Evolutionary conservation across 2,113 vertebrate genomes (phyloP).

Genomic region (Pungitius pungitius): DNA sequence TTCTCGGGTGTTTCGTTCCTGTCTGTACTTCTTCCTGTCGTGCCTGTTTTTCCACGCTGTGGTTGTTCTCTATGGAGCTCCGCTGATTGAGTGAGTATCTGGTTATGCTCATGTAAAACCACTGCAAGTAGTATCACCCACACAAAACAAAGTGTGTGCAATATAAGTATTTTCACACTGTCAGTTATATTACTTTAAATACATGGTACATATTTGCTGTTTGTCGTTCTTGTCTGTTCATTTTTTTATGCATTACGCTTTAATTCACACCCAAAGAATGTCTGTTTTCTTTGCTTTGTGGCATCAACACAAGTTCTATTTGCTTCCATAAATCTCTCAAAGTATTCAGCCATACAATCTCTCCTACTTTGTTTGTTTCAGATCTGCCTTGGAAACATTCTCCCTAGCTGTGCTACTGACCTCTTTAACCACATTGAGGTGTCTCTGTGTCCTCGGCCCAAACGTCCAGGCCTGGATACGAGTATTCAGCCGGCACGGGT

Average conservation of each 20-base stretch:
- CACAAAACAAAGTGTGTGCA: not conserved
- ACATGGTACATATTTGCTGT: not conserved
- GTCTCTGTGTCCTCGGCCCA: constrained; percentile 93
- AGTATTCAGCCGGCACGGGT: constrained; percentile 97
- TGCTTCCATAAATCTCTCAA: not conserved
- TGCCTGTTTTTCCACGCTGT: constrained; percentile 92
- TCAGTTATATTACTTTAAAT: not conserved
- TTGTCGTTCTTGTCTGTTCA: not conserved
- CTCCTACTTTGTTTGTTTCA: constrained; percentile 53
- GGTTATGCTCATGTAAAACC: not conserved
- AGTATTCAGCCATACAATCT: no score
- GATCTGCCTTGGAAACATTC: constrained; percentile 92
- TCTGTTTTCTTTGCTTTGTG: not conserved
- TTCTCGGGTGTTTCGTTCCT: constrained; percentile 87
- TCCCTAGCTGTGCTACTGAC: constrained; percentile 91
- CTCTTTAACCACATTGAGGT: constrained; percentile 90
- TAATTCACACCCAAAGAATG: not conserved
- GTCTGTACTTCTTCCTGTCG: constrained; percentile 91
- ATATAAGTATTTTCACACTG: not conserved
- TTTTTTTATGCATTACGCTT: not conserved
- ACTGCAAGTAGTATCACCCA: not conserved
- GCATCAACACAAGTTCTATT: not conserved
- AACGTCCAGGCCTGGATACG: constrained; percentile 93
- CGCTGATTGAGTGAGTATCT: constrained; percentile 92
- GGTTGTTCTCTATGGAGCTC: constrained; percentile 94